These are phyloP conservation scores for Cyclura pinguis DNA, from an alignment of 2,797 vertebrate species.

Conservation along the genomic window DNA sequence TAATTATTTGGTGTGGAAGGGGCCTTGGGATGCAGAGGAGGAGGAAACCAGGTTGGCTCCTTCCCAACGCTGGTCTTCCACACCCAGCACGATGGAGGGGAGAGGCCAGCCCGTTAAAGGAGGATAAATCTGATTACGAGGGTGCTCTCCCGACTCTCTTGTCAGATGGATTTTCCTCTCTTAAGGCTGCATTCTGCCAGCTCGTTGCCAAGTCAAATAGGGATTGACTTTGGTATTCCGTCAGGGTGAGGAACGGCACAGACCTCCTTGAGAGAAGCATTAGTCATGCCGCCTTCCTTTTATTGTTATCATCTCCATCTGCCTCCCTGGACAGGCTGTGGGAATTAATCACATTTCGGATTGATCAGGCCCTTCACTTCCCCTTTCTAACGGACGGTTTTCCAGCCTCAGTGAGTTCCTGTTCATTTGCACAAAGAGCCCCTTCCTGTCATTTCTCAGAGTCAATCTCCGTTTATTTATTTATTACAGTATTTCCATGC, in stretches of 20 bases:
- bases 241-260: fast-evolving
- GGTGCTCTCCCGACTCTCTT: slow-evolving; percentile 37
- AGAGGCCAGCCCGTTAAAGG: slow-evolving; percentile 13
- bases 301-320: background rate
- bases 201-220: background rate
- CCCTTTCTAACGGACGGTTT: no score
- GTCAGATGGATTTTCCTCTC: slow-evolving; percentile 30
- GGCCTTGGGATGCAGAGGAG: background rate
- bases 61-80: no score
- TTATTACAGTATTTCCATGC: no score
- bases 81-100: no score
- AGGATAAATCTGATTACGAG: slow-evolving; percentile 29
- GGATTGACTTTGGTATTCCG: fast-evolving
- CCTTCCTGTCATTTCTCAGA: background rate
- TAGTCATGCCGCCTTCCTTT: background rate
- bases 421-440: background rate
- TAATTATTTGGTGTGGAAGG: no score
- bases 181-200: background rate
- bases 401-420: no score
- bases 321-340: background rate
- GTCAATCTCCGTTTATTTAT: background rate
- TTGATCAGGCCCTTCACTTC: background rate
- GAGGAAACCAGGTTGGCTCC: no score
- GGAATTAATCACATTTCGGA: background rate
- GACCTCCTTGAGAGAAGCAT: background rate